Base-by-base conservation (phyloP, 2,113 vertebrate species). In the Notiomystis cincta region DNA sequence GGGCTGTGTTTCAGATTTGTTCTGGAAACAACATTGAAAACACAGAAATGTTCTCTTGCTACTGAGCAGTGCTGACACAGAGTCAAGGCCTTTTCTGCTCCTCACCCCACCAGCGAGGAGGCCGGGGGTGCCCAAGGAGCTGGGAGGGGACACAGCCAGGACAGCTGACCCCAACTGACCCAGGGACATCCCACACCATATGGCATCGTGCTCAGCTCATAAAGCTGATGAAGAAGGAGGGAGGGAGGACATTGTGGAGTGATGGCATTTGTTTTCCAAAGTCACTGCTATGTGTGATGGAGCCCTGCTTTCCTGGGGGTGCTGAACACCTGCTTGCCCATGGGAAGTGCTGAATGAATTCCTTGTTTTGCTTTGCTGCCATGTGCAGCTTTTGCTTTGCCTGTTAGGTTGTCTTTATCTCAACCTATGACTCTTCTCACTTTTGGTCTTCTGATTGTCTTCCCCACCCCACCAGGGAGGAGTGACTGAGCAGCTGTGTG, bases 171-270 rank as follows among this genome's bases (percentile, higher is more conserved):
- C 28, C 47, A 67, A 0, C 3, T 56, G 23, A 61, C 23, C 11
- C 31, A n/a, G 19, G 35, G 25, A 15, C 25, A 86, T 50, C 48
- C 23, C 61, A n/a, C 28, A 73, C 4, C 8, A 21, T 3, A 2
- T n/a, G 27, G 13, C 0, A 0, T 38, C 6, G 1, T 56, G 13
- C 6, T 56, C 27, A 75, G 31, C 19, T 0, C 0, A 33, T 30
- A 44, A 67, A 75, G 4, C 15, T 50, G 35, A 54, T 61, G 9
- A 60, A 64, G 9, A 44, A 47, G 12, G 21, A 69, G 3, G 8
- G 9, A n/a, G n/a, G 10, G 4, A 44, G 8, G 23, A 75, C 37
- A 48, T 48, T 42, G 13, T 48, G 27, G 17, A n/a, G 27, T 56
- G 42, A 67, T 67, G 27, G 8, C 6, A 12, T 50, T 81, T 81